A percentile compares a stretch with the other conserved stretches of the same genome.
Evolutionary conservation across 2,888 invertebrate genomes (phyloP).

Genomic region (Suillia variegata): DNA sequence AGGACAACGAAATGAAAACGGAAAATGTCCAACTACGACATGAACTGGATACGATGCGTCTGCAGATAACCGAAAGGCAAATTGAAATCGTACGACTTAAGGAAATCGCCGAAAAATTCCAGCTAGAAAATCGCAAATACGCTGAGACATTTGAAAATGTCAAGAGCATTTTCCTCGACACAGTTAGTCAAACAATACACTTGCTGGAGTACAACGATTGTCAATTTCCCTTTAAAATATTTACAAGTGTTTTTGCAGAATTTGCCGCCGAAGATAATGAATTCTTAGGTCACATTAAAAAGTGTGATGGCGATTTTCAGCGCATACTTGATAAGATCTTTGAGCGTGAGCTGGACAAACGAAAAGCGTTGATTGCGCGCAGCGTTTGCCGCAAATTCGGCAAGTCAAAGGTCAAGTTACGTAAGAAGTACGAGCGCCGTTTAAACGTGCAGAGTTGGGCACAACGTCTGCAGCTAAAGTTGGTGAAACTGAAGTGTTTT

Average conservation of each 20-base stretch:
- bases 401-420: conserved; percentile 30
- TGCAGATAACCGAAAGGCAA: conserved; percentile 34
- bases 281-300: conserved; percentile 23
- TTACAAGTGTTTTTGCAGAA: conserved; percentile 26
- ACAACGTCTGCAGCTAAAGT: conserved; percentile 37
- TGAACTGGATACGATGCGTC: conserved; percentile 31
- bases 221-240: conserved; percentile 24
- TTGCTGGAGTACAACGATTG: conserved; percentile 15
- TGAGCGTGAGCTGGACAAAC: conserved; percentile 22
- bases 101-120: conserved; percentile 31
- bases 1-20: conserved; percentile 22
- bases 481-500: conserved; percentile 39
- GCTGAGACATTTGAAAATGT: conserved; percentile 19
- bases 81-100: conserved; percentile 35
- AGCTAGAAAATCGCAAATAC: conserved; percentile 18
- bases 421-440: conserved; percentile 33
- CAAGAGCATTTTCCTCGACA: conserved; percentile 22
- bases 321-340: conserved; percentile 27
- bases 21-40: conserved; percentile 28
- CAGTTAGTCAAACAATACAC: conserved; percentile 20
- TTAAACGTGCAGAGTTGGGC: conserved; percentile 32
- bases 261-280: conserved; percentile 21
- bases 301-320: conserved; percentile 36
- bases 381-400: conserved; percentile 33
- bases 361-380: conserved; percentile 22